phyloP scores from a whole-genome alignment of 2,888 invertebrate genomes.

The Oeneis ivallda region DNA sequence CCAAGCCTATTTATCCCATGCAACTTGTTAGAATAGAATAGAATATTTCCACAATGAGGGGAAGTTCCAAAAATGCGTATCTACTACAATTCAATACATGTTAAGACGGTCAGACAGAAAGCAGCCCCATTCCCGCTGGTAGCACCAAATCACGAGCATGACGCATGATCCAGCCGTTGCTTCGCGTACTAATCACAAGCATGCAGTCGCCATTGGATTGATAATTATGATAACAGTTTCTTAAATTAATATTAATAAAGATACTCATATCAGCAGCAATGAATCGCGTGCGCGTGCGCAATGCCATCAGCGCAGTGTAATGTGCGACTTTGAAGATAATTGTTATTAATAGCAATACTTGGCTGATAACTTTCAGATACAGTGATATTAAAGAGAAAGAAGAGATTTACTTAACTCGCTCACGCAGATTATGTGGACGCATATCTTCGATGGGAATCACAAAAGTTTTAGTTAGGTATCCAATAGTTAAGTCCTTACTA shows the following conservation, averaged over 20 bases:
- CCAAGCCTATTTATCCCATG: no score
- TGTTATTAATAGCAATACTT: conserved; percentile 25
- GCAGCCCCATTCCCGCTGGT: no score
- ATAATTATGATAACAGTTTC: not conserved
- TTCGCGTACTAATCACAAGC: no score
- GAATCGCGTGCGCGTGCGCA: conserved; percentile 3
- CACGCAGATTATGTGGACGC: conserved; percentile 21
- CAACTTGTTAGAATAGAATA: no score
- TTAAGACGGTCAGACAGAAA: no score
- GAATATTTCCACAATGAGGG: no score
- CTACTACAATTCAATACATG: no score
- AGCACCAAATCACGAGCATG: no score
- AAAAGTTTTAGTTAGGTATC: not conserved
- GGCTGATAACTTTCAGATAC: conserved; percentile 22
- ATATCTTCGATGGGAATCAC: not conserved
- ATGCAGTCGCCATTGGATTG: not conserved
- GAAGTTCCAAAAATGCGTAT: no score
- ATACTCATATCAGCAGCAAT: conserved; percentile 1
- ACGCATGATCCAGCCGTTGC: no score
- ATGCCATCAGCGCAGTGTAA: not conserved
- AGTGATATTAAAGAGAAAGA: conserved; percentile 22
- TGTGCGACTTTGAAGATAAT: conserved; percentile 23
- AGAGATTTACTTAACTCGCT: conserved; percentile 17
- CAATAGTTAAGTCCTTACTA: not conserved
- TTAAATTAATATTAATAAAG: conserved; percentile 21